These are phyloP conservation scores for Phymorhynchus buccinoides DNA, from an alignment of 1,140 invertebrate genomes.

Conservation along the genomic window DNA sequence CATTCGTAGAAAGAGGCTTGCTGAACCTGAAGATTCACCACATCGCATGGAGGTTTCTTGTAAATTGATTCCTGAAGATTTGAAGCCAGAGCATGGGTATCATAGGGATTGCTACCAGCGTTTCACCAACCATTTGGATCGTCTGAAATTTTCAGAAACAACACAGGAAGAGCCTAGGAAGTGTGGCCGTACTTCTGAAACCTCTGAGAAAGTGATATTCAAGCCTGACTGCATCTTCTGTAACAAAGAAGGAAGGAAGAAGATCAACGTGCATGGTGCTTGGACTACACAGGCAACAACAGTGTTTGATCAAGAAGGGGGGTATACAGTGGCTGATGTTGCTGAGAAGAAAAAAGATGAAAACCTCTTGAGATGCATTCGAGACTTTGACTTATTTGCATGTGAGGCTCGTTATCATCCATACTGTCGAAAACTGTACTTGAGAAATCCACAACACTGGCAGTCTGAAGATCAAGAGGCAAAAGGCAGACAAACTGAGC, in stretches of 20 bases:
- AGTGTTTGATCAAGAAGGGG: background rate
- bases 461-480: background rate
- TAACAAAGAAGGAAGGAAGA: background rate
- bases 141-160: too few species aligned
- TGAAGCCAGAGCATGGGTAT: too few species aligned
- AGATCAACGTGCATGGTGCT: background rate
- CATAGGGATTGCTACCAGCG: too few species aligned
- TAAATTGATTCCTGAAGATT: too few species aligned
- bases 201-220: too few species aligned
- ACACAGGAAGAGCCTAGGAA: too few species aligned
- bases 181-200: too few species aligned
- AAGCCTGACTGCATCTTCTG: conserved; percentile 11
- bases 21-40: background rate
- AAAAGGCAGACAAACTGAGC: background rate
- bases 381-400: background rate
- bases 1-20: background rate
- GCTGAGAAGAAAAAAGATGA: background rate
- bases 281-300: background rate
- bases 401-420: background rate
- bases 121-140: too few species aligned
- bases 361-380: background rate
- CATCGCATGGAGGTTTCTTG: background rate
- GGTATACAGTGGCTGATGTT: background rate
- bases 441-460: background rate
- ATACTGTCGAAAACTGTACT: background rate